Percentiles rank a stretch among this genome's conserved stretches.
These are phyloP conservation scores for Tipula helvola DNA, from an alignment of 2,888 invertebrate species.

Conservation along the genomic window DNA sequence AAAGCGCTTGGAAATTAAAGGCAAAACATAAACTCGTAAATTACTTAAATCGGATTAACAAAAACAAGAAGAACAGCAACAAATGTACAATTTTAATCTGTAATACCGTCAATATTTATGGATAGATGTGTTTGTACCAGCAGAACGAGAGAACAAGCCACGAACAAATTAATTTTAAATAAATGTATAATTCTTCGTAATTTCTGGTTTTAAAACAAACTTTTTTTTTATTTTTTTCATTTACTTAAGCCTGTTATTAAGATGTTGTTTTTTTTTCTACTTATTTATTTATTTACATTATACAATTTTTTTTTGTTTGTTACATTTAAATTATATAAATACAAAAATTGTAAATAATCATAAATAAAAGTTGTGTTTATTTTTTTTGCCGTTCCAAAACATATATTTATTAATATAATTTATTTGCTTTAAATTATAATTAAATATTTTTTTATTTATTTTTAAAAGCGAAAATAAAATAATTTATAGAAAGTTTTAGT, in stretches of 20 bases:
- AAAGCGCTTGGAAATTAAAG: not conserved
- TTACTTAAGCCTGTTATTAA: not conserved
- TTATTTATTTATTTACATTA: not conserved
- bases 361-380: not conserved
- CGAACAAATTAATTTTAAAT: not conserved
- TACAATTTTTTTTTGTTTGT: not conserved
- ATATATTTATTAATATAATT: not conserved
- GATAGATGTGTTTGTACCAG: not conserved
- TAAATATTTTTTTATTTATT: not conserved
- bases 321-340: not conserved
- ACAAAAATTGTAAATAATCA: not conserved
- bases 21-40: not conserved
- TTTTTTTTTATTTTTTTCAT: not conserved
- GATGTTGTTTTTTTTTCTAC: not conserved
- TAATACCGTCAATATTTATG: slow-evolving; percentile 4
- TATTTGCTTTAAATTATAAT: slow-evolving; percentile 4
- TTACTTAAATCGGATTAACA: not conserved
- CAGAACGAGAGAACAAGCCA: not conserved
- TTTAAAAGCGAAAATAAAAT: not conserved
- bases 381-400: not conserved
- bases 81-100: not conserved
- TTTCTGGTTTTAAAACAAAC: not conserved
- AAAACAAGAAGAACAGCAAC: not conserved
- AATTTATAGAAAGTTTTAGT: not conserved
- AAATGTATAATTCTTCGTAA: not conserved